Base-by-base conservation (phyloP, 2,113 vertebrate species). In the Perca flavescens region DNA sequence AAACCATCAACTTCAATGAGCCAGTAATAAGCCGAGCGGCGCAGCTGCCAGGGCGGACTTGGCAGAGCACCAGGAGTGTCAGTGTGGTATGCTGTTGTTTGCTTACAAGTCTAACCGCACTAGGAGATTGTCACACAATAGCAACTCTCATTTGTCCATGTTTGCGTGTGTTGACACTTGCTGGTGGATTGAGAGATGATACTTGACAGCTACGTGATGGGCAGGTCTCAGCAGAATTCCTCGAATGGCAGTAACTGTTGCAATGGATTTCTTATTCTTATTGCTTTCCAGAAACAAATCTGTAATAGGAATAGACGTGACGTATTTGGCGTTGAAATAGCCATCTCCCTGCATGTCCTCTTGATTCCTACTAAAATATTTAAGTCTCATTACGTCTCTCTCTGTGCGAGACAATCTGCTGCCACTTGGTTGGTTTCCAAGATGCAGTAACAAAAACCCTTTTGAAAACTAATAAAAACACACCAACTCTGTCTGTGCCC, bases 1-100 rank as follows among this genome's bases (percentile, higher is more conserved):
- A 34, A 79, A 70, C 46, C 81, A 84, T 86, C 78, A 65, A 14
- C 31, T 52, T 81, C 57, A 79, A 75, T 12, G 83, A 69, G 58
- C 21, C 72, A 5, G 58, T 65, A 72, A 86, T 87, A 69, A 67
- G 53, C 79, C 3, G 36, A 54, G 67, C 47, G 69, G 19, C 65
- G 77, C 64, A 5, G 84, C 82, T 86, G 82, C 86, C 84, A 84
- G 71, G 22, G 15, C 68, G 11, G 58, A 53, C 43, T 69, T 93
- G 90, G 92, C 85, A 25, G n/a, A 67, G 43, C 50, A 73, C 79
- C 91, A 88, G 69, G 64, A 65, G 72, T 92, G 91, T 93, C 91
- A 88, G 54, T 79, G 74, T 83, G 90, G 92, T 90, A 93, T 93
- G 89, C 74, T 83, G 87, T 72, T 91, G 91, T 91, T 92, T 92